Percentiles rank a stretch among this genome's conserved stretches.
Conservation (phyloP, 64 coral and sea anemone species). For the Platygyra sinensis region DNA sequence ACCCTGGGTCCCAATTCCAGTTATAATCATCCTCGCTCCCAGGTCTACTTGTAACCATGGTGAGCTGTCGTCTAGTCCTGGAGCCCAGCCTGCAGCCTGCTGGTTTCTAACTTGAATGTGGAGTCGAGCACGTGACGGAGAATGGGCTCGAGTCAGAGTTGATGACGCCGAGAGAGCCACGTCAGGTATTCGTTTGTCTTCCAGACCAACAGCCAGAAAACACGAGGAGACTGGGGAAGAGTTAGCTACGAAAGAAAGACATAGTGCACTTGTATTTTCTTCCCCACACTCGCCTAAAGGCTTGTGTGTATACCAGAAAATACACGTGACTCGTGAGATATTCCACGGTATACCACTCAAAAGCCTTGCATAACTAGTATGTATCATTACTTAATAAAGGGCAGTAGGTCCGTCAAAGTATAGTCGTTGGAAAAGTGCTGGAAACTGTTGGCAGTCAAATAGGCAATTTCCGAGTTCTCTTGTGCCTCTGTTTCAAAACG, state of each 20-base stretch:
- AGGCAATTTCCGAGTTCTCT: too few species aligned
- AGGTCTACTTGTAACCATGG: constrained; percentile 45
- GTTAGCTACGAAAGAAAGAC: not conserved
- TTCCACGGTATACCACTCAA: too few species aligned
- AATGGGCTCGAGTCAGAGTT: not conserved
- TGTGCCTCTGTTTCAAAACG: too few species aligned
- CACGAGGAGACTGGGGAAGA: constrained; percentile 2
- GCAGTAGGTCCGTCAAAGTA: not conserved
- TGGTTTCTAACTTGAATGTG: not conserved
- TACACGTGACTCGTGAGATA: too few species aligned
- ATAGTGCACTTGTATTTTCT: too few species aligned
- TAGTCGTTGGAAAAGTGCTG: not conserved
- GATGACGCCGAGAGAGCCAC: not conserved
- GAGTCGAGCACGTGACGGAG: constrained; percentile 2
- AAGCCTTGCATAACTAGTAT: too few species aligned
- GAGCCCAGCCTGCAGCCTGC: constrained; percentile 21
- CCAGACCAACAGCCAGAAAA: constrained; percentile 24
- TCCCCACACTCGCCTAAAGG: too few species aligned
- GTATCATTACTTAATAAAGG: too few species aligned
- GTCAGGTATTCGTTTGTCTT: constrained; percentile 15
- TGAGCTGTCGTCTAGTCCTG: not conserved
- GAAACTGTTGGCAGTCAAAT: too few species aligned
- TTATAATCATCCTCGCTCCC: not conserved
- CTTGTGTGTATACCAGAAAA: too few species aligned
- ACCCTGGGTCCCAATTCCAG: constrained; percentile 40